Conservation (phyloP, 2,113 vertebrate genomes). For the Coreoperca whiteheadi region DNA sequence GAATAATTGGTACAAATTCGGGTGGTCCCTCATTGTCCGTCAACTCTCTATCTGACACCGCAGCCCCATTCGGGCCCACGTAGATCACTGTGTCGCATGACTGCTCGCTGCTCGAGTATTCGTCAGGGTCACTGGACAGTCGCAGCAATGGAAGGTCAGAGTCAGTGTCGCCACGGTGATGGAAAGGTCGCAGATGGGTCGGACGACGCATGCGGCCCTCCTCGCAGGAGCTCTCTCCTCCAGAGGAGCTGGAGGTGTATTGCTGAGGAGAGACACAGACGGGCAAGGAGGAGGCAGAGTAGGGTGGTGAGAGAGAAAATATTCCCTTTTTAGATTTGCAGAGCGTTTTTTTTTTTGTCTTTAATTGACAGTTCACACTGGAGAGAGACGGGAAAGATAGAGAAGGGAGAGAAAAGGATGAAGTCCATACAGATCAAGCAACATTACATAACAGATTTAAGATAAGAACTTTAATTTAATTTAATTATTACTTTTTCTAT, state of each 20-base stretch:
- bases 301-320: conserved; percentile 20
- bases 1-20: conserved; percentile 96
- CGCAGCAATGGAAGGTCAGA: conserved; percentile 90
- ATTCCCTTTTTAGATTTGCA: conserved; percentile 41
- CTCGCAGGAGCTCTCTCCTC: conserved; percentile 98
- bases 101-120: conserved; percentile 98
- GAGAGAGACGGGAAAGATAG: conserved; percentile 7
- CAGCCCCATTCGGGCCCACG: conserved; percentile 93
- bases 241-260: conserved; percentile 98
- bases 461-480: conserved; percentile 14
- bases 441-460: conserved; percentile 1
- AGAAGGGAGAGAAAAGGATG: neutral
- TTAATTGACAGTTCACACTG: conserved; percentile 36
- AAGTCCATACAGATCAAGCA: conserved; percentile 2
- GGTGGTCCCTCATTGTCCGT: conserved; percentile 98
- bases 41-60: conserved; percentile 95
- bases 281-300: conserved; percentile 1
- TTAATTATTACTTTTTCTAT: neutral
- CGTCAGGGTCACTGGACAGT: conserved; percentile 94
- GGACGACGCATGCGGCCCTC: conserved; percentile 97
- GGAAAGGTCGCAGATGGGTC: conserved; percentile 94
- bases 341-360: conserved; percentile 18
- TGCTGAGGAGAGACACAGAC: conserved; percentile 72
- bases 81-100: conserved; percentile 99
- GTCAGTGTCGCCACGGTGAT: conserved; percentile 88